phyloP scores from a whole-genome alignment of 2,797 vertebrate genomes.

The Pangasius sanitwongsei region DNA sequence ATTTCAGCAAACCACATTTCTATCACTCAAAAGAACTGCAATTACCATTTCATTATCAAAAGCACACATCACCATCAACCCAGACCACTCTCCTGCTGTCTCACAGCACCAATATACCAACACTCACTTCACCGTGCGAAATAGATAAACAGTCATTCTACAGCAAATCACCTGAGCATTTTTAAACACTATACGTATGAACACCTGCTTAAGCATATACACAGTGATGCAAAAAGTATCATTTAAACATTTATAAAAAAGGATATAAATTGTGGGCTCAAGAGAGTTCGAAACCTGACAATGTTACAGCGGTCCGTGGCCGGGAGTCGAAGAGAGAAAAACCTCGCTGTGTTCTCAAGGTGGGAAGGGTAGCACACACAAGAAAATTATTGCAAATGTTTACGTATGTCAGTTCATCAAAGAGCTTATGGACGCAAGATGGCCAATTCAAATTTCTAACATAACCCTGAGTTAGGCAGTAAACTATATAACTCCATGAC shows the following conservation, averaged over 20 bases:
- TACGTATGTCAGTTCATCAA: background rate
- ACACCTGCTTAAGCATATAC: background rate
- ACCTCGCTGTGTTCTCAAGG: background rate
- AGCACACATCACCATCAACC: conserved; percentile 1
- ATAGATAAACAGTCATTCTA: background rate
- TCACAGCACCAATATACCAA: background rate
- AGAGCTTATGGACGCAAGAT: background rate
- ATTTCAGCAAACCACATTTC: conserved; percentile 11
- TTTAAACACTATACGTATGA: too few species aligned
- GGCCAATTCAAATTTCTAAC: background rate
- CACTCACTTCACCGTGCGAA: background rate
- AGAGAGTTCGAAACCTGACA: background rate
- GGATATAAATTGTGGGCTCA: background rate
- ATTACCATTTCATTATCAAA: conserved; percentile 32
- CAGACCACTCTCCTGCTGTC: background rate
- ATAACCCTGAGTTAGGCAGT: background rate
- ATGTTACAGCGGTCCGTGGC: too few species aligned
- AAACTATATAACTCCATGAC: too few species aligned
- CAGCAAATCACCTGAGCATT: background rate
- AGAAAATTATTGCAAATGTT: background rate
- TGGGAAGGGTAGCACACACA: background rate
- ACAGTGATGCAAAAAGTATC: background rate
- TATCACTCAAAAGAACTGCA: conserved; percentile 18
- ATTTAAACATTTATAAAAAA: background rate
- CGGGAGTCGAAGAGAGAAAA: too few species aligned